Base-by-base conservation (phyloP, 1,140 invertebrate genomes). In the Trachymyrmex septentrionalis region DNA sequence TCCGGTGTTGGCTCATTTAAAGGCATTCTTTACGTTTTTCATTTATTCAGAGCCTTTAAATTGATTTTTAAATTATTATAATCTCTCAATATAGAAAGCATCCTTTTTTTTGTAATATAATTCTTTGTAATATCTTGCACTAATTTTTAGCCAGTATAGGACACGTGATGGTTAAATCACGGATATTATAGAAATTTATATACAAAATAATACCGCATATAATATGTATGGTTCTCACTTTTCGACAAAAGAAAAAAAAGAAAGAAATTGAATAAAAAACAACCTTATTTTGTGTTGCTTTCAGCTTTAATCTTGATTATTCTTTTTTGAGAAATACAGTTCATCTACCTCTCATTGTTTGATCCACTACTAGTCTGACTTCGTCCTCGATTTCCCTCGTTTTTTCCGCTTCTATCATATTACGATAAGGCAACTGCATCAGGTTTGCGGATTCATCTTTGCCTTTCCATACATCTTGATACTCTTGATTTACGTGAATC, bases 351-450 rank as follows among this genome's bases (percentile, higher is more conserved):
- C 98, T 96, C 96, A 99, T 97, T 67, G 98, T 96, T 91, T 98
- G 97, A 95, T 99, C 99, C 1, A 99, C 98, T 34, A 96, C 96
- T 64, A 97, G 95, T 90, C 99, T 95, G 21, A 99, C 96, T 95
- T 99, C 98, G 80, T 97, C 96, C 94, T 99, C 98, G 48, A 99
- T 96, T 93, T 98, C 97, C 3, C 96, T 95, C 87, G 97, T 96
- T 94, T 99, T 99, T 87, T 99, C 97, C 85, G 96, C 95, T 91
- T 97, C 97, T 71, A 99, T 97, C 94, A 98, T 97, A 82, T 98
- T 97, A 84, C 96, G 95, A 92, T 99, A 98, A 92, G 97, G 97
- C 10, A 96, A 95, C 90, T 98, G 98, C 61, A 95, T 93, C 0
- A 96, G 95, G 94, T 98, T 97, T 21, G 96, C 93, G 4, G 94